Conservation (phyloP, 2,797 vertebrate genomes). For the Coracias cyanogaster region DNA sequence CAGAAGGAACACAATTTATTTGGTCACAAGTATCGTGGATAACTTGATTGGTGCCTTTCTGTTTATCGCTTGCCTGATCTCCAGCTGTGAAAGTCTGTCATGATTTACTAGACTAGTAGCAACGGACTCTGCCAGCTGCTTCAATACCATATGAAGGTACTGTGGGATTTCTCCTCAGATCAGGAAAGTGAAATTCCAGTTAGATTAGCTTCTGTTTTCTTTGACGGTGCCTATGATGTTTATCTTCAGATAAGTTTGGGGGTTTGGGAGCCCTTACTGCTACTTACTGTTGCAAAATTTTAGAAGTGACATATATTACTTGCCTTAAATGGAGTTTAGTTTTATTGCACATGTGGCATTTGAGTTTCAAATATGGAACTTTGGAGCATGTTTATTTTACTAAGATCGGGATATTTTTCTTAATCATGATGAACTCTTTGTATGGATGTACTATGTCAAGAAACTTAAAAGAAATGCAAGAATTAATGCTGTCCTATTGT, state of each 20-base stretch:
- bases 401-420: conserved; percentile 51
- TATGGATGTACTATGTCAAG: conserved; percentile 32
- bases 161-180: conserved; percentile 33
- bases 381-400: conserved; percentile 56
- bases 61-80: conserved; percentile 46
- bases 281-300: conserved; percentile 37
- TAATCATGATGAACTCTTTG: conserved; percentile 48
- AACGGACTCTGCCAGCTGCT: background rate
- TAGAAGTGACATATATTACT: conserved; percentile 18
- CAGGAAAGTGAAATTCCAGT: conserved; percentile 25
- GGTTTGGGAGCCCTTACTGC: conserved; percentile 30
- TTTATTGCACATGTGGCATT: conserved; percentile 48
- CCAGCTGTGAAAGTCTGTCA: background rate
- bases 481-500: conserved; percentile 27
- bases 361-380: conserved; percentile 55
- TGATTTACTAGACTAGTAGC: conserved; percentile 1
- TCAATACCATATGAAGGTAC: conserved; percentile 7
- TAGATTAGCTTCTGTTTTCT: conserved; percentile 53
- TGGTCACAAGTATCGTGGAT: background rate
- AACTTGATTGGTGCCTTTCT: conserved; percentile 45
- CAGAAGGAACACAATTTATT: conserved; percentile 14
- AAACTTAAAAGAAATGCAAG: conserved; percentile 41
- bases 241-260: conserved; percentile 40
- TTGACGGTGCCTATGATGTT: conserved; percentile 61
- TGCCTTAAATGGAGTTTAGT: conserved; percentile 59